phyloP scores from a whole-genome alignment of 2,113 vertebrate genomes.

The Hucho hucho region DNA sequence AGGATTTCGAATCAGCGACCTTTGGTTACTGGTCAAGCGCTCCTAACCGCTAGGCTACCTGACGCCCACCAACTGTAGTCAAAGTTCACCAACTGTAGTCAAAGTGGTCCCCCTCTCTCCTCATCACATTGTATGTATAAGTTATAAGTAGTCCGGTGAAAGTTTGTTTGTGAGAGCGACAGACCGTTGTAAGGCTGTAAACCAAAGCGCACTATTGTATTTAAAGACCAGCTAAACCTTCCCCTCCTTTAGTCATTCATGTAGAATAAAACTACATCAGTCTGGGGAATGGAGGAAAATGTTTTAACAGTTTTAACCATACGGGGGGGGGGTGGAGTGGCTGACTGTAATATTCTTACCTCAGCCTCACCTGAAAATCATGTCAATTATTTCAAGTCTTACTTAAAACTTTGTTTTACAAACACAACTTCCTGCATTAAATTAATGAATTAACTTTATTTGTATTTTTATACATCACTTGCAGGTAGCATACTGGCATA shows the following conservation, averaged over 20 bases:
- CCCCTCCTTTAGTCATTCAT: constrained; percentile 49
- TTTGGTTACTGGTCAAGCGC: too few species aligned
- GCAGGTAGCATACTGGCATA: too few species aligned
- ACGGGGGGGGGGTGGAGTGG: neutral
- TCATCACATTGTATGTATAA: neutral
- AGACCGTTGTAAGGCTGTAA: neutral
- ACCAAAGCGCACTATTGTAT: constrained; percentile 45
- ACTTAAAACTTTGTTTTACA: neutral
- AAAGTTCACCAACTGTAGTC: neutral
- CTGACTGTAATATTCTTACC: neutral
- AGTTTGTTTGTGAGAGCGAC: neutral
- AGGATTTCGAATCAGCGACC: too few species aligned
- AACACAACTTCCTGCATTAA: neutral
- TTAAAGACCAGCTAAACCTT: constrained; percentile 16
- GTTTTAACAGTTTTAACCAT: neutral
- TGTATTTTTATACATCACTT: neutral
- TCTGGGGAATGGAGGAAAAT: constrained; percentile 41
- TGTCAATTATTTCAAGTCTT: neutral
- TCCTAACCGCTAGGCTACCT: too few species aligned
- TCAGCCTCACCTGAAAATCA: neutral
- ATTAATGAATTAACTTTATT: neutral
- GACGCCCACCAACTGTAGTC: neutral
- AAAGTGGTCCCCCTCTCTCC: neutral
- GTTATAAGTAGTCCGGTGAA: neutral
- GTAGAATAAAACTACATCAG: constrained; percentile 54